phyloP scores from a whole-genome alignment of 2,888 invertebrate genomes.

The Apamea sordens region DNA sequence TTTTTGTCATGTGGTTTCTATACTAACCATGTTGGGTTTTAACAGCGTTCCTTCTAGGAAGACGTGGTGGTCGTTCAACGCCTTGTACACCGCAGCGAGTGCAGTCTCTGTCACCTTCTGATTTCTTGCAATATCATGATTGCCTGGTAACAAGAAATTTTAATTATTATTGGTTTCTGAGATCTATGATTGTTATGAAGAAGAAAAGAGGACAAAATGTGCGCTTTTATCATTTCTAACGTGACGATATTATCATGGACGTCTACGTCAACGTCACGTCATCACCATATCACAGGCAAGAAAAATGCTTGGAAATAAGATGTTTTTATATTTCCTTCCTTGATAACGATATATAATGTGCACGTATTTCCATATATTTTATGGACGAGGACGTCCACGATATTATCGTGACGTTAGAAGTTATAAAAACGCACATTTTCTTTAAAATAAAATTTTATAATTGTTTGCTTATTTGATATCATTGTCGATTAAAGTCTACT shows the following conservation, averaged over 20 bases:
- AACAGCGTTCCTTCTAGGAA: slow-evolving; percentile 98
- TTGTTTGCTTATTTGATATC: neutral
- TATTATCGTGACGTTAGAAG: neutral
- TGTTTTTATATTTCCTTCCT: no score
- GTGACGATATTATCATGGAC: no score
- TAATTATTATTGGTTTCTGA: neutral
- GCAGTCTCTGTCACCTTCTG: slow-evolving; percentile 98
- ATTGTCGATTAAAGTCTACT: no score
- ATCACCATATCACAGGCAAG: no score
- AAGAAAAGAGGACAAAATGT: neutral
- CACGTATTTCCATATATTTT: no score
- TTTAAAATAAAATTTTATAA: neutral
- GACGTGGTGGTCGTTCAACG: slow-evolving; percentile 98
- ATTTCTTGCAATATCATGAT: slow-evolving; percentile 96
- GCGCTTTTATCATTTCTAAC: no score
- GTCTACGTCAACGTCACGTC: no score
- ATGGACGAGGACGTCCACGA: no score
- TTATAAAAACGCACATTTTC: neutral
- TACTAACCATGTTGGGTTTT: slow-evolving; percentile 98
- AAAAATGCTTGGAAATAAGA: no score
- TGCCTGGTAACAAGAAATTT: slow-evolving; percentile 79
- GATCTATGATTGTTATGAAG: neutral
- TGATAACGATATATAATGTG: no score
- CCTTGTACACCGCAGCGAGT: slow-evolving; percentile 97
- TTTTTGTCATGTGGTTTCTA: no score